phyloP scores from a whole-genome alignment of 2,888 invertebrate genomes.

The Cenopis cana region DNA sequence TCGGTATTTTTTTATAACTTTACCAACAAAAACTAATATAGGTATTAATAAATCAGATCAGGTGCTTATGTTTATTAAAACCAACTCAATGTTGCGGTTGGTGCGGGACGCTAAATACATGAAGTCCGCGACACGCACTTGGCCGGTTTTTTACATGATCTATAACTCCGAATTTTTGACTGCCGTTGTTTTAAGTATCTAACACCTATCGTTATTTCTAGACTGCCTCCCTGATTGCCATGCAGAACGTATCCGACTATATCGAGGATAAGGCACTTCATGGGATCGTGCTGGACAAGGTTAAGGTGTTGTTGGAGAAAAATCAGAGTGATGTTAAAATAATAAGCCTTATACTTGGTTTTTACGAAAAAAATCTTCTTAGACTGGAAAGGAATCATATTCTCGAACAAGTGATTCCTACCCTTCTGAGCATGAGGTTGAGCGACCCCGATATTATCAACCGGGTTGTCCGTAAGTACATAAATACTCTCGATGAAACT shows the following conservation, averaged over 20 bases:
- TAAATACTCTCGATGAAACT: slow-evolving; percentile 8
- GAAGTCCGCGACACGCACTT: too few species aligned
- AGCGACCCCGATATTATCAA: slow-evolving; percentile 95
- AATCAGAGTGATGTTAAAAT: slow-evolving; percentile 92
- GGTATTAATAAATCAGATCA: too few species aligned
- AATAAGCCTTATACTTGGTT: slow-evolving; percentile 90
- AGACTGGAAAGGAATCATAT: slow-evolving; percentile 95
- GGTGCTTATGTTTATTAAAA: too few species aligned
- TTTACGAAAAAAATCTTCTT: slow-evolving; percentile 92
- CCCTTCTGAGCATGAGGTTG: slow-evolving; percentile 93
- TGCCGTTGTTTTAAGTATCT: background rate
- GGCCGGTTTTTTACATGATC: background rate
- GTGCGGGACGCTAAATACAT: too few species aligned
- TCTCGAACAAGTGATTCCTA: slow-evolving; percentile 95
- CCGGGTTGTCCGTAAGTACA: slow-evolving; percentile 95
- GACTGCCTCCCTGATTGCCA: slow-evolving; percentile 95
- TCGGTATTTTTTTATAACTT: too few species aligned
- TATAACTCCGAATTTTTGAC: background rate
- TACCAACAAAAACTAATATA: too few species aligned
- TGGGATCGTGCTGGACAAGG: slow-evolving; percentile 92
- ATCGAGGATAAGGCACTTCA: slow-evolving; percentile 93
- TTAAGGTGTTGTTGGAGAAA: slow-evolving; percentile 92
- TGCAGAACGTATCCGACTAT: slow-evolving; percentile 93
- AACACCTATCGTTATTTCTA: slow-evolving; percentile 66
- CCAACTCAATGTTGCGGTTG: too few species aligned